Evolutionary conservation across 2,888 invertebrate species (phyloP).

Genomic region (Eristalis intricaria): DNA sequence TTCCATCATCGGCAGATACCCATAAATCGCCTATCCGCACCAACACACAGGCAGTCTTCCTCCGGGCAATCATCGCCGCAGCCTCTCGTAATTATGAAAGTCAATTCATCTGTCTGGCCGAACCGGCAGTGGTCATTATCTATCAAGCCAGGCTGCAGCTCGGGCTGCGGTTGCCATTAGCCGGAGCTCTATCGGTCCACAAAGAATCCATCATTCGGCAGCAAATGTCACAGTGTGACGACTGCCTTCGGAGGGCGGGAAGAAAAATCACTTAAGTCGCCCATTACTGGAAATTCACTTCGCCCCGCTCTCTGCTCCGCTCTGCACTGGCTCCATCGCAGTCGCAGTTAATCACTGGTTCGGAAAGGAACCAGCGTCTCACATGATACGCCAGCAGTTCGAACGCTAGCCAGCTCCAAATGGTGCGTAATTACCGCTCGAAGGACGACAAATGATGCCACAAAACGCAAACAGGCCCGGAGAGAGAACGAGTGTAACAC

Average conservation of each 20-base stretch:
- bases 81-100: slow-evolving; percentile 56
- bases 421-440: slow-evolving; percentile 72
- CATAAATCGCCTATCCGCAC: neutral
- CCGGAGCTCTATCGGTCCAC: slow-evolving; percentile 41
- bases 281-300: neutral
- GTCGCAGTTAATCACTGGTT: slow-evolving; percentile 63
- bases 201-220: slow-evolving; percentile 65
- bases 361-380: slow-evolving; percentile 23
- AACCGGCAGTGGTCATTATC: slow-evolving; percentile 42
- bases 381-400: slow-evolving; percentile 15
- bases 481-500: neutral
- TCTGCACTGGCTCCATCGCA: slow-evolving; percentile 4
- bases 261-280: slow-evolving; percentile 68
- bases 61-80: neutral
- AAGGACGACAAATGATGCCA: slow-evolving; percentile 71
- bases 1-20: neutral
- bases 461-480: slow-evolving; percentile 29
- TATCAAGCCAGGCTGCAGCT: slow-evolving; percentile 38
- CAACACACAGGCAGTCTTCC: neutral
- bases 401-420: slow-evolving; percentile 51
- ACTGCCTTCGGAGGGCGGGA: slow-evolving; percentile 39
- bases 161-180: neutral
- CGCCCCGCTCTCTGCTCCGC: neutral
- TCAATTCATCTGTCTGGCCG: slow-evolving; percentile 64
- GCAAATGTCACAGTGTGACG: slow-evolving; percentile 67